Evolutionary conservation across 2,113 vertebrate species (phyloP).

Genomic region (Lagopus leucura): DNA sequence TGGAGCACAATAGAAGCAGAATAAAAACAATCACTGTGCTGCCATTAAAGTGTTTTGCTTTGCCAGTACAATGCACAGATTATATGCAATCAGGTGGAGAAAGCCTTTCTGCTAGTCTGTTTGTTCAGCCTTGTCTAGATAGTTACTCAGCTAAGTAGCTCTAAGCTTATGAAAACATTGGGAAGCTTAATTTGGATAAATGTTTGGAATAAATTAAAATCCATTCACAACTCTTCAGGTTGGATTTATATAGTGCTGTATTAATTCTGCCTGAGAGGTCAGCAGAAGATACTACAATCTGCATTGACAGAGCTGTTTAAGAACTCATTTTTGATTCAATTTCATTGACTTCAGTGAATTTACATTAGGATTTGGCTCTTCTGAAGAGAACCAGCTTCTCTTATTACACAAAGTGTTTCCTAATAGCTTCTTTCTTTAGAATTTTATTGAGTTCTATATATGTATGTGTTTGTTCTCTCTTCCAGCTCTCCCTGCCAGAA

Average conservation of each 20-base stretch:
- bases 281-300: background rate
- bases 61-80: background rate
- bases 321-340: background rate
- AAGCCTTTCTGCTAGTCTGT: background rate
- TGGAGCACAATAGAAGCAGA: background rate
- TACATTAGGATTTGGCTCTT: background rate
- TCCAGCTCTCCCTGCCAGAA: slow-evolving; percentile 92
- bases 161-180: background rate
- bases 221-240: background rate
- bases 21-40: background rate
- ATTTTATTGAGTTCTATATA: background rate
- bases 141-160: background rate
- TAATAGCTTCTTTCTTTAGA: background rate
- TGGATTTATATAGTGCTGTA: background rate
- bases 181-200: slow-evolving; percentile 35
- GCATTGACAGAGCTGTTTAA: slow-evolving; percentile 2
- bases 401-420: background rate
- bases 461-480: background rate
- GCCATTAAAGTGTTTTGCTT: background rate
- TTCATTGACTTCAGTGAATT: slow-evolving; percentile 21
- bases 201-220: slow-evolving; percentile 27
- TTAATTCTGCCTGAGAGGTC: background rate
- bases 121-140: slow-evolving; percentile 2
- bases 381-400: background rate
- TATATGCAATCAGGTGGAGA: background rate